Conservation (phyloP, 2,888 invertebrate species). For the Nephrotoma guestfalica region DNA sequence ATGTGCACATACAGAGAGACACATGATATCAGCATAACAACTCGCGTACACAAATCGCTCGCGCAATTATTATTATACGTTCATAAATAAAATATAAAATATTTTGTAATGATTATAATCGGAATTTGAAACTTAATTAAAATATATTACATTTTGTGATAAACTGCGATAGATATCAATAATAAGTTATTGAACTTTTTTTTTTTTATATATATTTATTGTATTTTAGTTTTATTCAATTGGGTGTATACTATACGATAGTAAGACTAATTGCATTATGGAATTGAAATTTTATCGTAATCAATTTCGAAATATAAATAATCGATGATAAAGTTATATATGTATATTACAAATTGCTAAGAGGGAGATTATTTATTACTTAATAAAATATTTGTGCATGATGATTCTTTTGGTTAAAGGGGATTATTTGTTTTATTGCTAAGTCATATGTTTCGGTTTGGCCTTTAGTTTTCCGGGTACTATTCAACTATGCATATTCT, state of each 20-base stretch:
- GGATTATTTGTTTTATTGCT: too few relatives aligned
- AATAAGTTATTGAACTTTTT: background rate
- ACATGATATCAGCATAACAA: background rate
- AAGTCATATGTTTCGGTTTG: too few relatives aligned
- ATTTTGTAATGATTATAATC: background rate
- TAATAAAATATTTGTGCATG: too few relatives aligned
- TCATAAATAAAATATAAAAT: background rate
- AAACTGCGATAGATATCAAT: background rate
- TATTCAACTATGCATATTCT: too few relatives aligned
- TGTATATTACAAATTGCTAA: background rate
- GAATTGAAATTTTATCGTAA: background rate
- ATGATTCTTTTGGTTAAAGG: background rate
- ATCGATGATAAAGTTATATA: background rate
- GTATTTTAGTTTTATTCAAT: background rate
- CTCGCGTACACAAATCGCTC: background rate
- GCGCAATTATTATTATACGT: background rate
- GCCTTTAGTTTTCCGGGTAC: too few relatives aligned
- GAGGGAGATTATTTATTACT: background rate
- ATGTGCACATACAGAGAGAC: background rate
- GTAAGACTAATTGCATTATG: background rate
- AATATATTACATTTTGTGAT: background rate
- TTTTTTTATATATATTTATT: background rate
- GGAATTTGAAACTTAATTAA: background rate
- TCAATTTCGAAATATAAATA: background rate
- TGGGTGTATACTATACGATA: background rate